phyloP scores from a whole-genome alignment of 1,140 invertebrate genomes.

The Tetragnatha versicolor region DNA sequence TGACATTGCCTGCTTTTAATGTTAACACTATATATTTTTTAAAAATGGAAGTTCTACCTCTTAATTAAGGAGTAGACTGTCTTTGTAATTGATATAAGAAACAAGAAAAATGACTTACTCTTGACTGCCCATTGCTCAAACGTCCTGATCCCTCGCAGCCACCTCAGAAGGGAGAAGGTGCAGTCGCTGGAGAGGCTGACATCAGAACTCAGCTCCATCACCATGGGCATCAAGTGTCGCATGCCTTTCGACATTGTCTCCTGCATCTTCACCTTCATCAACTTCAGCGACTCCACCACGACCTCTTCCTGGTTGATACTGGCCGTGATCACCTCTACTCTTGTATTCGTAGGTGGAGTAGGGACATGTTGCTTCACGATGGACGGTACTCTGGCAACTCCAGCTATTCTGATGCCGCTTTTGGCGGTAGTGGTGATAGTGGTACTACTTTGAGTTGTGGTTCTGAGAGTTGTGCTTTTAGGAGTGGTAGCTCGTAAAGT shows the following conservation, averaged over 20 bases:
- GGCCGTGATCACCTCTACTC: background rate
- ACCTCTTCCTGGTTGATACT: constrained; percentile 13
- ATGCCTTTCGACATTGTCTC: constrained; percentile 42
- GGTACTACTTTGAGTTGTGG: too few relatives aligned
- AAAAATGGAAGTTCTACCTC: background rate
- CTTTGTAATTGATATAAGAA: background rate
- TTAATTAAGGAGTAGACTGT: background rate
- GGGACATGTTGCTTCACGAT: too few relatives aligned
- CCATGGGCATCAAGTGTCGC: constrained; percentile 33
- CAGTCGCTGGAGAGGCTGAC: constrained; percentile 49
- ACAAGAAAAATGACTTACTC: constrained; percentile 36
- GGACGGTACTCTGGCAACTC: too few relatives aligned
- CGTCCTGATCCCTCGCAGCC: constrained; percentile 35
- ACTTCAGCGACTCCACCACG: constrained; percentile 27
- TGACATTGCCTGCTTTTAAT: too few relatives aligned
- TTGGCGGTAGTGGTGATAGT: too few relatives aligned
- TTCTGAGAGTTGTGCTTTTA: too few relatives aligned
- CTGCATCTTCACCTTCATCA: constrained; percentile 43
- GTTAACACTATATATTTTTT: too few relatives aligned
- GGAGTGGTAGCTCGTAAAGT: too few relatives aligned
- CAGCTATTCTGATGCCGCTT: too few relatives aligned
- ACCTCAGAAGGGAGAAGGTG: constrained; percentile 40
- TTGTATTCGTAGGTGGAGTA: background rate
- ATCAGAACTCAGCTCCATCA: constrained; percentile 40
- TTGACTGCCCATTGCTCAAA: constrained; percentile 46